Evolutionary conservation across 2,797 vertebrate species (phyloP), one percentile per base, ranked within the genome.

Genomic region (Lates japonicus): DNA sequence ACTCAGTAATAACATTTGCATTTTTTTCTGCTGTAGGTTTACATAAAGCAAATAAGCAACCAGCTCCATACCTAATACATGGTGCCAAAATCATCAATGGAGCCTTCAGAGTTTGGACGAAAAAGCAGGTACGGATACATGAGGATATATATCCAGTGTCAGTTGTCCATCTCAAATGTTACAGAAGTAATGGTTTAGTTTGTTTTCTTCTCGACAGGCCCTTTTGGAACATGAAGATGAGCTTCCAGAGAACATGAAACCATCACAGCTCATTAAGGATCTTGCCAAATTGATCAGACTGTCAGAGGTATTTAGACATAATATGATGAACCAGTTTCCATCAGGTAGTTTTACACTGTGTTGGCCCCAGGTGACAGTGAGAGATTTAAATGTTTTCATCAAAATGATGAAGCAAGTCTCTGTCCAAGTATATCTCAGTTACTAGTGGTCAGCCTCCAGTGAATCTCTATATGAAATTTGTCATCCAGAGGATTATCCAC

Each of bases 1-100:
- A 46, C 52, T 60, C 11, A 62, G 7, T 62, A 44, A 35, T 63
- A 75, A 78, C 60, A 25, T 76, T 63, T 74, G 46, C 49, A 37
- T 80, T 55, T 80, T 80, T 29, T 67, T 59, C 66, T 70, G 58
- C 70, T 84, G 44, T 74, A 99, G 98, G 96, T 92, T 96, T 99
- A 95, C 98, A 99, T 93, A 99, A 98, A 95, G 95, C 97, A 83
- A 98, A 98, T 81, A 97, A 97, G 87, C 98, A 99, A 65, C 97
- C 97, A 81, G 95, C 97, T 61, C 91, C 96, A 25, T 98, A 99
- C 90, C 95, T 99, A 94, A 95, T 99, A 75, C 97, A 98, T 39
- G 98, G 97, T 95, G 98, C 98, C 94, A 99, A 99, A 96, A 97
- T 99, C 90, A 96, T 99, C 89, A 99, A 99, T 25, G 98, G 97